phyloP scores from a whole-genome alignment of 2,113 vertebrate genomes.

The Colossoma macropomum region DNA sequence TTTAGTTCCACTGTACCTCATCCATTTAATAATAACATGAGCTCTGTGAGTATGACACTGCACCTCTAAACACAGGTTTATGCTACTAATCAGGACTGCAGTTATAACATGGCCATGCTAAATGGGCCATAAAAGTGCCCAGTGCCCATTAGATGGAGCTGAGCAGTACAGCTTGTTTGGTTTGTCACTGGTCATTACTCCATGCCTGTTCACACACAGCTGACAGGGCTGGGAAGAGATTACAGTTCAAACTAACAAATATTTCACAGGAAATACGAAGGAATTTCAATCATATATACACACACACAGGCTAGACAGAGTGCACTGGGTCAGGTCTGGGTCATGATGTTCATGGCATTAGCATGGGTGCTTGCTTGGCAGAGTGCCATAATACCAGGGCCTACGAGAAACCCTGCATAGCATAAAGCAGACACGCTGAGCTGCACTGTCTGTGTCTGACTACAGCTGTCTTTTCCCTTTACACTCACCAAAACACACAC shows the following conservation, averaged over 20 bases:
- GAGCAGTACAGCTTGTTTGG: neutral
- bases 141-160: neutral
- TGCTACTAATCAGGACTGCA: constrained; percentile 64
- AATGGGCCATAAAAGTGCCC: constrained; percentile 60
- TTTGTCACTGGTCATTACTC: neutral
- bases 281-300: neutral
- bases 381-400: constrained; percentile 4
- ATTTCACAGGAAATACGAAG: constrained; percentile 14
- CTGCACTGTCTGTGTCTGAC: constrained; percentile 6
- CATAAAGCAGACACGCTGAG: constrained; percentile 15
- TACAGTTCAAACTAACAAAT: neutral
- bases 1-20: constrained; percentile 12
- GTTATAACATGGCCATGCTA: constrained; percentile 62
- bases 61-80: constrained; percentile 52
- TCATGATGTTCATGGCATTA: constrained; percentile 3
- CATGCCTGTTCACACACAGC: neutral
- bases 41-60: neutral
- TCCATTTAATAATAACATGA: neutral
- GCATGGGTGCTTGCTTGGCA: constrained; percentile 27
- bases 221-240: constrained; percentile 4
- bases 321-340: constrained; percentile 12
- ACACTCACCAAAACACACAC: constrained; percentile 46
- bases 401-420: neutral
- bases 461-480: constrained; percentile 34
- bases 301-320: constrained; percentile 28